A percentile compares a stretch with the other conserved stretches of the same genome.
Evolutionary conservation across 2,888 invertebrate genomes (phyloP).

Genomic region (Pristionchus maxplancki): DNA sequence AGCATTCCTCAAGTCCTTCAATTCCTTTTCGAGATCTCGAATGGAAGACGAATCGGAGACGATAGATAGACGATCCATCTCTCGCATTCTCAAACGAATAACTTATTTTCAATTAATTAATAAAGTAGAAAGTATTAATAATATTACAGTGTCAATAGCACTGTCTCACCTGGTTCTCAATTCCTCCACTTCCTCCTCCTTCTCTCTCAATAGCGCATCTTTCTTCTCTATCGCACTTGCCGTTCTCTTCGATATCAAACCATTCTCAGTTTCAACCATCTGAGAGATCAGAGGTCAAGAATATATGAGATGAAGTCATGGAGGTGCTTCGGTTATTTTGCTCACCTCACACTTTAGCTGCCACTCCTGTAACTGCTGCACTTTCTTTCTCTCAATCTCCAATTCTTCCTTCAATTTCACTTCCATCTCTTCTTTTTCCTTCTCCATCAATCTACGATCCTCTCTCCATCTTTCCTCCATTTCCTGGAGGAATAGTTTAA

Average conservation of each 20-base stretch:
- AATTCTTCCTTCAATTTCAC: slow-evolving; percentile 29
- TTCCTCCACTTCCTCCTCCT: not conserved
- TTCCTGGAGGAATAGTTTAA: not conserved
- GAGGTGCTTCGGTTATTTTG: too few species aligned
- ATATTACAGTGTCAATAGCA: not conserved
- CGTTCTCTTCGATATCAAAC: not conserved
- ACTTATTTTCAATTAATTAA: not conserved
- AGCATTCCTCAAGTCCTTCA: not conserved
- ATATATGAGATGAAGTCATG: not conserved
- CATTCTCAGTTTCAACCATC: slow-evolving; percentile 33
- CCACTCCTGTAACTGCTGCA: not conserved
- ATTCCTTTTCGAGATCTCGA: not conserved
- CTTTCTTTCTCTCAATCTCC: not conserved
- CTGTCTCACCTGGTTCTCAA: not conserved
- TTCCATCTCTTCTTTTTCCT: not conserved
- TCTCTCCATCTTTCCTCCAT: not conserved
- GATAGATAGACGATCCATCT: not conserved
- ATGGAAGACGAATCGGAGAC: not conserved
- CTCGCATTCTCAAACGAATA: not conserved
- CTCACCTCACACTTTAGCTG: slow-evolving; percentile 26
- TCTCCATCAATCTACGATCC: not conserved
- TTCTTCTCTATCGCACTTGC: not conserved
- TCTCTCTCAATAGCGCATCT: not conserved
- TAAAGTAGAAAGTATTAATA: too few species aligned
- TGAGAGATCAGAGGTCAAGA: not conserved